Conservation (phyloP, 2,113 vertebrate genomes). For the Nymphicus hollandicus region DNA sequence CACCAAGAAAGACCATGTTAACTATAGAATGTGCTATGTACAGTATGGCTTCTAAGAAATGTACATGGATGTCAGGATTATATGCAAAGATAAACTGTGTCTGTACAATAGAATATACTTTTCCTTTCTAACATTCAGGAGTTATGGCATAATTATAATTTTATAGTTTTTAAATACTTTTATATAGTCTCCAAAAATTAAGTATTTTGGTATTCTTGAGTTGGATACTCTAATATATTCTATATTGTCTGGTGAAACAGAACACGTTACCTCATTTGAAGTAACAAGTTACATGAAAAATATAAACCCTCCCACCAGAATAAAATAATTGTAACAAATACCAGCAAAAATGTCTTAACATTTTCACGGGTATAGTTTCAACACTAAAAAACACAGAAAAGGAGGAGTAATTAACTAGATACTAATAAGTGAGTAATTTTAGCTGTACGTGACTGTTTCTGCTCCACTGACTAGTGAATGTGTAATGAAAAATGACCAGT, state of each 20-base stretch:
- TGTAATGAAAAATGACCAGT: neutral
- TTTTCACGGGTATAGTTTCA: slow-evolving; percentile 88
- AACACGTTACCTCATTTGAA: neutral
- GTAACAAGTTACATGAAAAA: slow-evolving; percentile 15
- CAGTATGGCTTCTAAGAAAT: slow-evolving; percentile 55
- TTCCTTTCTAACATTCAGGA: neutral
- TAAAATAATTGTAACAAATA: slow-evolving; percentile 33
- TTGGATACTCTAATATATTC: neutral
- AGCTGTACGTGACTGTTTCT: neutral
- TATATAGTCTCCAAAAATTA: neutral
- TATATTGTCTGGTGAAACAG: neutral
- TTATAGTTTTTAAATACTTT: neutral
- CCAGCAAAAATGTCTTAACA: slow-evolving; percentile 80
- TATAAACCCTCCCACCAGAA: neutral
- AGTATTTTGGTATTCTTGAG: neutral
- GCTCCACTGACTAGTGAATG: neutral
- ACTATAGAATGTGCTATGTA: slow-evolving; percentile 27
- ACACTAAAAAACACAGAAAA: slow-evolving; percentile 86
- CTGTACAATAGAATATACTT: slow-evolving; percentile 11
- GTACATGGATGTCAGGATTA: neutral
- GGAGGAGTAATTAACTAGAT: slow-evolving; percentile 43
- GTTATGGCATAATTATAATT: neutral
- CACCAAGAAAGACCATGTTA: slow-evolving; percentile 72
- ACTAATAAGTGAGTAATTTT: neutral
- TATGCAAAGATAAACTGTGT: neutral